Percentiles rank a stretch among this genome's conserved stretches.
These are phyloP conservation scores for Brachypodius melanocephalos DNA, from an alignment of 2,113 vertebrate genomes.

Conservation along the genomic window DNA sequence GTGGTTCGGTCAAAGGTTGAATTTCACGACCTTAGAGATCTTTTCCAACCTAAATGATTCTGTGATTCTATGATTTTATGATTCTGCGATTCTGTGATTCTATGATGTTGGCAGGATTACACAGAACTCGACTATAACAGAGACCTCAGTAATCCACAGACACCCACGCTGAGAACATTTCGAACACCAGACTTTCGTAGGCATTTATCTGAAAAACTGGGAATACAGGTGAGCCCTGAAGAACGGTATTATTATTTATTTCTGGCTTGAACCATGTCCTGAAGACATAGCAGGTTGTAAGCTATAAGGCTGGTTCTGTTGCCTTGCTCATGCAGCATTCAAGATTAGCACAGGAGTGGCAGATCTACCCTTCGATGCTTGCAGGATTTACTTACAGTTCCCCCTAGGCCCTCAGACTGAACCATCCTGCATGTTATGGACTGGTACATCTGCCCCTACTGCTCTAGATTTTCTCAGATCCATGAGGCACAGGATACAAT, in stretches of 20 bases:
- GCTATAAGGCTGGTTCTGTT: not conserved
- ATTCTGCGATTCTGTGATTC: not conserved
- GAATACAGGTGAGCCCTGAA: not conserved
- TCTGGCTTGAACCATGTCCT: not conserved
- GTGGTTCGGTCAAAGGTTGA: not conserved
- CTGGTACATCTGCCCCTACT: not conserved
- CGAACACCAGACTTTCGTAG: accelerated
- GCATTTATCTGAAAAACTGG: not conserved
- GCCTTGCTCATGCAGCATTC: not conserved
- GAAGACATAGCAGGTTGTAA: not conserved
- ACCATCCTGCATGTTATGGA: not conserved
- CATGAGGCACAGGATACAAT: not conserved
- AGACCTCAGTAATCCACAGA: not conserved
- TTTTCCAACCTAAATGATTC: not conserved
- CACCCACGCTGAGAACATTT: not conserved
- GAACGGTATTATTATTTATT: not conserved
- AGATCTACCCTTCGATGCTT: not conserved
- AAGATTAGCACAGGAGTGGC: not conserved
- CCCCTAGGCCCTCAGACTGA: not conserved
- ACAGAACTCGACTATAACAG: not conserved
- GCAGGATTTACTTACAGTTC: not conserved
- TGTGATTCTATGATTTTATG: not conserved
- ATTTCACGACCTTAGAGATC: not conserved
- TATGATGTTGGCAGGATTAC: not conserved
- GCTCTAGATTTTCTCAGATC: not conserved